These are phyloP conservation scores for Dendrocopos noguchii DNA, from an alignment of 2,113 vertebrate genomes.

Conservation along the genomic window DNA sequence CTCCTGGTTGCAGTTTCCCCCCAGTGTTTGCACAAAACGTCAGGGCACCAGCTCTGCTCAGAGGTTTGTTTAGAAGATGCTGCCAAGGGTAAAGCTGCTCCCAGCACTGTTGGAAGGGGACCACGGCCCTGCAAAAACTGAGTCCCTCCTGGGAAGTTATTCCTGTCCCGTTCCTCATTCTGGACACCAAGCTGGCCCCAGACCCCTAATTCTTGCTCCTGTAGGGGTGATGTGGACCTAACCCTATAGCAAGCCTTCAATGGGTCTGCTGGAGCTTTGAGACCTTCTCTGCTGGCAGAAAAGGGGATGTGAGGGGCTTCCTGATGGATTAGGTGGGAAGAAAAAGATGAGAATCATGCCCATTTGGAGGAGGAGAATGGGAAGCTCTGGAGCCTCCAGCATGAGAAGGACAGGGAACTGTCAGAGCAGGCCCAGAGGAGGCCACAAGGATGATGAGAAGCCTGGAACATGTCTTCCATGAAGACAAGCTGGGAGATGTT, in stretches of 20 bases:
- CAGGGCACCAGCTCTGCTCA: background rate
- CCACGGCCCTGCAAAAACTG: background rate
- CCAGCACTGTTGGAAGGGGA: background rate
- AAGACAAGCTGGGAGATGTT: too few relatives aligned
- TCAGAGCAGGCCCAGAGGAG: too few relatives aligned
- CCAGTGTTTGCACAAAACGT: background rate
- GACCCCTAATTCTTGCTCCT: background rate
- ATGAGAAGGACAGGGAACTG: too few relatives aligned
- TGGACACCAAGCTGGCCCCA: accelerated
- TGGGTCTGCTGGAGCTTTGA: background rate
- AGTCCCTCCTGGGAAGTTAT: background rate
- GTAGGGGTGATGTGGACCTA: background rate
- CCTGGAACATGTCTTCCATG: too few relatives aligned
- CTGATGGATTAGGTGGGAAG: background rate
- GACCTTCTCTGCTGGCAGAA: background rate
- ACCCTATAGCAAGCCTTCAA: background rate
- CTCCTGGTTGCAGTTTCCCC: background rate
- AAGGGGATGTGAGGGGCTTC: background rate
- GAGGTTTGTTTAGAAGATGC: conserved; percentile 21
- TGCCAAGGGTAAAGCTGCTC: background rate
- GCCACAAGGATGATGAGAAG: too few relatives aligned
- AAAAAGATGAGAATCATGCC: background rate
- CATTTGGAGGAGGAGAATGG: accelerated
- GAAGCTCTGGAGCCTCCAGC: too few relatives aligned
- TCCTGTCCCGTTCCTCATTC: background rate